Conservation (phyloP, 2,888 invertebrate species). For the Leptinotarsa tumamoca region DNA sequence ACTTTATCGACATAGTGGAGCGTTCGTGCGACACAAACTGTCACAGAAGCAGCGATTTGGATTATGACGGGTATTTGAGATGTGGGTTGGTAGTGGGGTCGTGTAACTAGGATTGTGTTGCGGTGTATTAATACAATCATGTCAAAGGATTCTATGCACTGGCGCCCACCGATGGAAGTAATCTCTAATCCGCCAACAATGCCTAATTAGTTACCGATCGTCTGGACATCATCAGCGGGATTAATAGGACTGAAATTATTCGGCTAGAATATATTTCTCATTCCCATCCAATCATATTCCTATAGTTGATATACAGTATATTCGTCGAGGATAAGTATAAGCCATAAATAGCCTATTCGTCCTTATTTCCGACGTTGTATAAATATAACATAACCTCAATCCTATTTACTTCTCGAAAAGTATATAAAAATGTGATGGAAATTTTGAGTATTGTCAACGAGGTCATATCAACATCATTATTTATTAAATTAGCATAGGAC, state of each 20-base stretch:
- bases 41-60: conserved; percentile 39
- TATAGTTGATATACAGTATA: too few relatives aligned
- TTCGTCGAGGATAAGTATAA: too few relatives aligned
- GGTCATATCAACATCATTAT: too few relatives aligned
- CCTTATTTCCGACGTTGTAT: too few relatives aligned
- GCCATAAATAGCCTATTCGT: too few relatives aligned
- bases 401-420: too few relatives aligned
- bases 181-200: conserved; percentile 59
- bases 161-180: conserved; percentile 52
- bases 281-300: too few relatives aligned
- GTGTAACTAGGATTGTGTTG: conserved; percentile 21
- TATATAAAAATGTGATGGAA: too few relatives aligned
- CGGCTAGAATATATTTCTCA: too few relatives aligned
- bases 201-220: conserved; percentile 47
- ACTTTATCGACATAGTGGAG: conserved; percentile 27
- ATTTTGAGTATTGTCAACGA: too few relatives aligned
- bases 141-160: conserved; percentile 58
- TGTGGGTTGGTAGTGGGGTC: conserved; percentile 29
- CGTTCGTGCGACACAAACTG: conserved; percentile 20
- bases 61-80: conserved; percentile 43
- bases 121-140: conserved; percentile 39
- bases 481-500: too few relatives aligned
- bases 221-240: neutral
- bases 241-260: neutral
- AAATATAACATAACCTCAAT: too few relatives aligned